Percentiles rank a stretch among this genome's conserved stretches.
Evolutionary conservation across 2,113 vertebrate species (phyloP).

Genomic region (Sorex araneus): DNA sequence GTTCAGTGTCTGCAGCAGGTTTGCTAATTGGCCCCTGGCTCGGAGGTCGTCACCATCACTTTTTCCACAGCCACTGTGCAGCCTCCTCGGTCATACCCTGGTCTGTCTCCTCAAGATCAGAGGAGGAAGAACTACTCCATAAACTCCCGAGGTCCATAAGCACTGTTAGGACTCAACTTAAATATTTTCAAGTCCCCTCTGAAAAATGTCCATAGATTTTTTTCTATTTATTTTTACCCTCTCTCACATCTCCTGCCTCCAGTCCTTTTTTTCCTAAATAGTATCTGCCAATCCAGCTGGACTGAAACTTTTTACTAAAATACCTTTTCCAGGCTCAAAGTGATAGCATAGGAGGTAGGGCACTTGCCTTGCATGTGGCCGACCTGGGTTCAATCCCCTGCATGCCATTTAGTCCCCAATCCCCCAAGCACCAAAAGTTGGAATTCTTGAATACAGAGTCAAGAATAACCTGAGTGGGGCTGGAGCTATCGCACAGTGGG

Average conservation of each 20-base stretch:
- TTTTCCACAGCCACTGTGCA: background rate
- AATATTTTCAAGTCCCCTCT: background rate
- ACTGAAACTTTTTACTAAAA: background rate
- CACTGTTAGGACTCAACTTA: background rate
- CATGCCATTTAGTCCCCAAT: too few species aligned
- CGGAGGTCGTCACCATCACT: background rate
- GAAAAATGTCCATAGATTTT: background rate
- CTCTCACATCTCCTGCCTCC: rapidly evolving
- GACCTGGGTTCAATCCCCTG: too few species aligned
- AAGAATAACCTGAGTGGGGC: too few species aligned
- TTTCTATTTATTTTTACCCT: background rate
- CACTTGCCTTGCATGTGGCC: too few species aligned
- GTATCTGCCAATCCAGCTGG: too few species aligned
- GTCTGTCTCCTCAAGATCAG: background rate
- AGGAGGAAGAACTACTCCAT: background rate
- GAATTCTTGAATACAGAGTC: too few species aligned
- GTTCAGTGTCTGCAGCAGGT: background rate
- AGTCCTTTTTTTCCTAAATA: background rate
- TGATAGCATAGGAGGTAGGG: too few species aligned
- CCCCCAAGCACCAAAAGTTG: too few species aligned
- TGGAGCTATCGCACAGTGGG: too few species aligned
- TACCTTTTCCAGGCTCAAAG: background rate
- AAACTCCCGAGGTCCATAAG: background rate
- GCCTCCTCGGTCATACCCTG: background rate
- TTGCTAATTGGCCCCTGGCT: background rate